Conservation (phyloP, 2,888 invertebrate species). For the Andrena bucephala region DNA sequence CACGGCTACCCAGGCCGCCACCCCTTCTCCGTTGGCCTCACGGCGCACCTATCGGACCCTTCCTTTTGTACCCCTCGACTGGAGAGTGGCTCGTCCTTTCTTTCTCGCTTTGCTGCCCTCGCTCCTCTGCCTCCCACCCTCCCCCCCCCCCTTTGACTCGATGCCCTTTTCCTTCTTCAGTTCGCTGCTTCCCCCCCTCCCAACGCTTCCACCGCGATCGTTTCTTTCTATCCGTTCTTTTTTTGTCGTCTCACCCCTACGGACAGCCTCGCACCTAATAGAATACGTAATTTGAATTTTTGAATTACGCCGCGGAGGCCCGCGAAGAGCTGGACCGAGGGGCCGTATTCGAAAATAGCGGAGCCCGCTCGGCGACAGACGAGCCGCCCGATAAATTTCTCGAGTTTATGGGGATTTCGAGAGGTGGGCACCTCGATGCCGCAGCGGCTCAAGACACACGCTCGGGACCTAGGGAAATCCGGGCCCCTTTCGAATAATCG, state of each 20-base stretch:
- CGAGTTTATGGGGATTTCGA: slow-evolving; percentile 74
- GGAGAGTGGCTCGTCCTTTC: slow-evolving; percentile 59
- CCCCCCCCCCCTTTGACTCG: slow-evolving; percentile 20
- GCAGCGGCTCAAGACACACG: slow-evolving; percentile 63
- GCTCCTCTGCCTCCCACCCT: slow-evolving; percentile 26
- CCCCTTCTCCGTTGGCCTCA: slow-evolving; percentile 62
- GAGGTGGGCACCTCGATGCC: slow-evolving; percentile 33
- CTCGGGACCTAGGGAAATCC: slow-evolving; percentile 41
- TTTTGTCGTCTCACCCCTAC: slow-evolving; percentile 42
- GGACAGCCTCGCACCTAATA: slow-evolving; percentile 79
- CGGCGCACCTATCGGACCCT: slow-evolving; percentile 73
- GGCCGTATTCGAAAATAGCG: slow-evolving; percentile 35
- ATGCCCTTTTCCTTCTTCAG: slow-evolving; percentile 28
- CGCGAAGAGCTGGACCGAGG: neutral
- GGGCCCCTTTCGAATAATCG: slow-evolving; percentile 33
- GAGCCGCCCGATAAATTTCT: slow-evolving; percentile 76
- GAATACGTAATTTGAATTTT: slow-evolving; percentile 83
- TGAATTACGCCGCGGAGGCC: slow-evolving; percentile 65
- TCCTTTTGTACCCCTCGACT: slow-evolving; percentile 75
- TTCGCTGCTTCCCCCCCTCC: slow-evolving; percentile 30
- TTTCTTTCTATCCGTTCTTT: slow-evolving; percentile 35
- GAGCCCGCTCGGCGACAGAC: slow-evolving; percentile 59
- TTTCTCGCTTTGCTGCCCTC: slow-evolving; percentile 35
- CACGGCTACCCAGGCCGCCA: slow-evolving; percentile 44
- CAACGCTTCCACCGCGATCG: slow-evolving; percentile 47